Conservation (phyloP, 2,113 vertebrate genomes). For the Anoplopoma fimbria region DNA sequence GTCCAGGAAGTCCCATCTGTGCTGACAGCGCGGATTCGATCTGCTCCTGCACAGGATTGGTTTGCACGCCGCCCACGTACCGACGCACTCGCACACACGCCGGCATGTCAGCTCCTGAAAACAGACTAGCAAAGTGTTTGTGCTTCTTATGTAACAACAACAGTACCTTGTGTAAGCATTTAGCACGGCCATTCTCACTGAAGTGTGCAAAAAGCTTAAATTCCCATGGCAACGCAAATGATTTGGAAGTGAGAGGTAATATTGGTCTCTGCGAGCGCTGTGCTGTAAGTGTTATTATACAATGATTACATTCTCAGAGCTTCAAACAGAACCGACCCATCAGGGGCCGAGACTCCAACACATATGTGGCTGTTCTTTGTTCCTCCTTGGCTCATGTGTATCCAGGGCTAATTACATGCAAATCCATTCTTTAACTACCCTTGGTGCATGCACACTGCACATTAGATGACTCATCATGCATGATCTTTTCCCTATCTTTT, state of each 20-base stretch:
- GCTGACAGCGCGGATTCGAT: constrained; percentile 71
- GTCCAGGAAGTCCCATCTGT: constrained; percentile 68
- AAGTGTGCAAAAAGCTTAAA: constrained; percentile 40
- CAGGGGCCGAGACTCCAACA: constrained; percentile 41
- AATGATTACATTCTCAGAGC: constrained; percentile 30
- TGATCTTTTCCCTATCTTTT: constrained; percentile 11
- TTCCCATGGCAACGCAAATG: constrained; percentile 38
- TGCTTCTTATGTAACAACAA: constrained; percentile 54
- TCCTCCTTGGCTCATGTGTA: constrained; percentile 47
- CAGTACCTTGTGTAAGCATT: constrained; percentile 37
- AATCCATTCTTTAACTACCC: constrained; percentile 33
- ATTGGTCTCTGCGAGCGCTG: constrained; percentile 34
- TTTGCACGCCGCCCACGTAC: constrained; percentile 52
- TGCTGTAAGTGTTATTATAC: constrained; percentile 51
- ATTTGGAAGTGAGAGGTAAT: constrained; percentile 49
- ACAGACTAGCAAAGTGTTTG: constrained; percentile 42
- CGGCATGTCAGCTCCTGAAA: constrained; percentile 35
- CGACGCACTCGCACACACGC: constrained; percentile 22
- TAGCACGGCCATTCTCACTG: constrained; percentile 18
- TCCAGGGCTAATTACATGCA: constrained; percentile 59
- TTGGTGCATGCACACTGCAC: constrained; percentile 24
- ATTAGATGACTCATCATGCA: constrained; percentile 29
- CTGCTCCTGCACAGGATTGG: constrained; percentile 26
- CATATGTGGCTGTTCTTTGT: constrained; percentile 42
- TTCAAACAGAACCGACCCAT: constrained; percentile 34